Conservation (phyloP, 2,113 vertebrate species). For the mouse (Mus musculus) region DNA sequence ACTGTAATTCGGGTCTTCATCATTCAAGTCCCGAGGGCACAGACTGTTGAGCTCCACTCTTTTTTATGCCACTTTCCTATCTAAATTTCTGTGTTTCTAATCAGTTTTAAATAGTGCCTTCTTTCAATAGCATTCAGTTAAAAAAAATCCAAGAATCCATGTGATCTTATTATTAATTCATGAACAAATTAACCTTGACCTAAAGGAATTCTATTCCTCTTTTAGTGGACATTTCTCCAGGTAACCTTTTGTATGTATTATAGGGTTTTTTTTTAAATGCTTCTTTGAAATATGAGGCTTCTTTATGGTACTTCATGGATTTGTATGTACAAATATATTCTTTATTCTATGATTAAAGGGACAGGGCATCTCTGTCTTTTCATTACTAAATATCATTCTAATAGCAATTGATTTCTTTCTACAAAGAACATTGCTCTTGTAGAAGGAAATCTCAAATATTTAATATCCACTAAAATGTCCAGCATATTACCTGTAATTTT, state of each 20-base stretch:
- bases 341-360: slow-evolving; percentile 20
- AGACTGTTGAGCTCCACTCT: not conserved
- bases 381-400: not conserved
- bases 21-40: not conserved
- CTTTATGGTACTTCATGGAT: not conserved
- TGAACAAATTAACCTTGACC: slow-evolving; percentile 54
- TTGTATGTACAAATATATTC: not conserved
- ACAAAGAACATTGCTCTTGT: slow-evolving; percentile 7
- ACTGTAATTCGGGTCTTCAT: accelerated
- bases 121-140: slow-evolving; percentile 34
- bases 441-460: not conserved
- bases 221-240: not conserved
- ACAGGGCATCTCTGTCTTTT: not conserved
- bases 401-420: not conserved
- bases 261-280: not conserved
- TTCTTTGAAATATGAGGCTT: not conserved
- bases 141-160: not conserved
- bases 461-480: not conserved
- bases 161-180: slow-evolving; percentile 21
- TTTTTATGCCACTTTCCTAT: not conserved
- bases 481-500: not conserved
- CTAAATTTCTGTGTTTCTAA: not conserved
- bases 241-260: not conserved
- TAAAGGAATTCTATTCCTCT: slow-evolving; percentile 39
- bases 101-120: not conserved